These are phyloP conservation scores for Pelagia noctiluca DNA, from an alignment of 30 jellyfish, hydroid and myxozoan genomes.

Conservation along the genomic window DNA sequence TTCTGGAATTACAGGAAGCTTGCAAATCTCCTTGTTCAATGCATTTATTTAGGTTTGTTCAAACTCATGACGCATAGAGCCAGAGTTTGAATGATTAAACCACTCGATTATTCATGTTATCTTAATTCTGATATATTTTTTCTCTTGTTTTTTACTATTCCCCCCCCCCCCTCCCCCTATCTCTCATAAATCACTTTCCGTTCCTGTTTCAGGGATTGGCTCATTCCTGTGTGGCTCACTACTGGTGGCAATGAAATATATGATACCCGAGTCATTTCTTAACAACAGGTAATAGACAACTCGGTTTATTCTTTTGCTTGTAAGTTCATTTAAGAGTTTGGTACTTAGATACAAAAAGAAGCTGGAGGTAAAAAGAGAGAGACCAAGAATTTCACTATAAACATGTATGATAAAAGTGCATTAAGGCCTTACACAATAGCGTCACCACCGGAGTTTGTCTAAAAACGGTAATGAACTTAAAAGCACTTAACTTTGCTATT, in stretches of 20 bases:
- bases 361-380: neutral
- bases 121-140: neutral
- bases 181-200: too few relatives aligned
- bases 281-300: conserved; percentile 48
- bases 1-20: too few relatives aligned
- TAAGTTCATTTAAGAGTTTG: conserved; percentile 52
- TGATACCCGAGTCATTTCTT: conserved; percentile 33
- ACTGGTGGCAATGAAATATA: conserved; percentile 22
- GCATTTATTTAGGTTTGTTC: too few relatives aligned
- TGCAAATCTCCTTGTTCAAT: too few relatives aligned
- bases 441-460: neutral
- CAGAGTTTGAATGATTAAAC: too few relatives aligned
- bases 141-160: neutral
- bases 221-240: conserved; percentile 47
- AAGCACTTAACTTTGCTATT: too few relatives aligned
- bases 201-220: conserved; percentile 48
- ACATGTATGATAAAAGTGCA: neutral
- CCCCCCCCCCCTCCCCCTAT: neutral
- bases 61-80: too few relatives aligned
- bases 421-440: neutral
- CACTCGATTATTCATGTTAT: too few relatives aligned
- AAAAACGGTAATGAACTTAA: too few relatives aligned
- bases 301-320: conserved; percentile 6
- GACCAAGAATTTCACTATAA: too few relatives aligned
- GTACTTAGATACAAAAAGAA: conserved; percentile 34